Evolutionary conservation across 2,888 invertebrate genomes (phyloP), one percentile per base, ranked within the genome.

Genomic region (Azorinus chamasolen): DNA sequence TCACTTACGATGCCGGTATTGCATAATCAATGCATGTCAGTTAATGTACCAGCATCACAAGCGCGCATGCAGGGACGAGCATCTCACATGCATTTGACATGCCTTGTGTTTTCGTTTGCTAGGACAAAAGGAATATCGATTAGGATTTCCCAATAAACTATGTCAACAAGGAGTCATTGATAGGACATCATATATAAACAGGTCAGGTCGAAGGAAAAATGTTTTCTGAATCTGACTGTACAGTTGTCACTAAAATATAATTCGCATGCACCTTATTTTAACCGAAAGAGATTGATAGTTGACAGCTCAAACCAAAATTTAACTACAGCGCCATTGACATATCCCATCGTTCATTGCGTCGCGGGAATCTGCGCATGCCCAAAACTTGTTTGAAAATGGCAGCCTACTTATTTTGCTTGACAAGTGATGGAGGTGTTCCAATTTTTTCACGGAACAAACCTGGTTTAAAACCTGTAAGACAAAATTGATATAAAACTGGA

Each of bases 381-480:
- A 57, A 50, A 51, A 51, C 72, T 75, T 83, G 80, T 80, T 81
- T 83, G 25, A 22, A 80, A 65, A 97, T 97, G 97, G 96, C 97
- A 32, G 95, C 96, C 58, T 90, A 97, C 91, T 93, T 97, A 65
- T 95, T 97, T 92, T 97, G 97, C 87, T 94, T 97, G 73, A 97
- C 97, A 55, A 95, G 96, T 65, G 95, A 96, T 84, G 97, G 97
- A 83, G 98, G 98, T 8, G 95, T 98, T 24, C 98, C 98, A 16
- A 95, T 98, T 91, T 97, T 98, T 94, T 95, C 96, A 1, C 95
- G 97, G 81, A 96, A 96, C 93, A 96, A 96, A 87, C 97, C 97
- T 37, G 96, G 95, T 88, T 95, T 95, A 84, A 97, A 97, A 74
- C 87, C 92, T 27, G 93, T 93, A 87, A 87, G 89, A 73, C 8